Conservation (phyloP, 1,140 invertebrate genomes). For the Tribolium castaneum region DNA sequence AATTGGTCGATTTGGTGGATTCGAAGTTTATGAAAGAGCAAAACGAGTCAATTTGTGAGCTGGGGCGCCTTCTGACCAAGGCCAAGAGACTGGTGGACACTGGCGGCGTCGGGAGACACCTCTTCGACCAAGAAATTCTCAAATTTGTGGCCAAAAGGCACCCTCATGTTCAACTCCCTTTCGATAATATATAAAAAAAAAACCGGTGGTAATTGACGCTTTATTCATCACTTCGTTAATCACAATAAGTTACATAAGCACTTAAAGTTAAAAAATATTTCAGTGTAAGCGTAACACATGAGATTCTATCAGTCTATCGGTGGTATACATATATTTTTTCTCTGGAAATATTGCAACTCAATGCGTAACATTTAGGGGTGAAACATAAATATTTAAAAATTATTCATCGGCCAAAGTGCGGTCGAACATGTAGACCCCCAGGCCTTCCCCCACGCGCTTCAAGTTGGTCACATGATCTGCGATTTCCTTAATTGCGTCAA, state of each 20-base stretch:
- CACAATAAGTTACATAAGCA: neutral
- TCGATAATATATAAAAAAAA: neutral
- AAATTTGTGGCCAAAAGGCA: neutral
- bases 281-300: no score
- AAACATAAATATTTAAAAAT: neutral
- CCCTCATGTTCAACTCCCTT: neutral
- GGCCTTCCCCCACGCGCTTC: constrained; percentile 76
- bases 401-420: constrained; percentile 67
- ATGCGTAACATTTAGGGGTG: no score
- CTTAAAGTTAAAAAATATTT: neutral
- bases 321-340: neutral
- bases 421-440: constrained; percentile 82
- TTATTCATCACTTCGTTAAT: constrained; percentile 2
- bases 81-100: constrained; percentile 46
- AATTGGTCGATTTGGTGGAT: constrained; percentile 78
- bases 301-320: no score
- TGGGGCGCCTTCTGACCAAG: constrained; percentile 47
- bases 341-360: no score
- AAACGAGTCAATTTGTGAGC: constrained; percentile 54
- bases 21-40: constrained; percentile 76
- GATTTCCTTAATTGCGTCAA: constrained; percentile 80
- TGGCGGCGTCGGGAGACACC: constrained; percentile 50
- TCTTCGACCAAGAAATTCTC: constrained; percentile 57
- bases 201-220: constrained; percentile 3
- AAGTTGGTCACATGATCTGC: constrained; percentile 78